A percentile compares a stretch with the other conserved stretches of the same genome.
Evolutionary conservation across 2,888 invertebrate genomes (phyloP).

Genomic region (Argyresthia albistria): DNA sequence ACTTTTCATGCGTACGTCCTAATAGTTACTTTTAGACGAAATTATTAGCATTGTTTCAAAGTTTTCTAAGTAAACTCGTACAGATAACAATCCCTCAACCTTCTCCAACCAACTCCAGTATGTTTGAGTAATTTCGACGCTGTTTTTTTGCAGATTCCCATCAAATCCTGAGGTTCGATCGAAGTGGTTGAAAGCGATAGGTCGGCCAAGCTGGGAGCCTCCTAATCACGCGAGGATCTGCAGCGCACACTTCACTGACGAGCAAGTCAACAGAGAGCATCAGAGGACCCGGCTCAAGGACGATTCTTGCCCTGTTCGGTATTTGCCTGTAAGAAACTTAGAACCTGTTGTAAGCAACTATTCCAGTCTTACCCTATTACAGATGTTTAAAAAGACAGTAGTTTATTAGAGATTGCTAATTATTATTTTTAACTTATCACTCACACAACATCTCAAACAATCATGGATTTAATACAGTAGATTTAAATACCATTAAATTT

Average conservation of each 20-base stretch:
- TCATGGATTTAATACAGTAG: not conserved
- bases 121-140: not conserved
- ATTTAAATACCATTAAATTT: not conserved
- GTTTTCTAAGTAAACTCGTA: not conserved
- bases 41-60: not conserved
- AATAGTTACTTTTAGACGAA: not conserved
- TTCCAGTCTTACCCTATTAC: not conserved
- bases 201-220: slow-evolving; percentile 25
- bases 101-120: not conserved
- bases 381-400: not conserved
- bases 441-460: not conserved
- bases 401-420: not conserved
- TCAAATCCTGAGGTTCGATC: slow-evolving; percentile 12
- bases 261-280: slow-evolving; percentile 21
- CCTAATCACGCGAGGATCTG: slow-evolving; percentile 21
- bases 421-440: not conserved
- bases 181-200: slow-evolving; percentile 29
- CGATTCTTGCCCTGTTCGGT: slow-evolving; percentile 19
- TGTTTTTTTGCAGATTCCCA: slow-evolving; percentile 1
- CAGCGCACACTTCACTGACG: slow-evolving; percentile 21
- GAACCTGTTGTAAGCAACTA: too few relatives aligned
- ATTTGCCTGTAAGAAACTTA: slow-evolving; percentile 20
- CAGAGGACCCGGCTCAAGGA: slow-evolving; percentile 20
- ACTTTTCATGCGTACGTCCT: slow-evolving; percentile 5
- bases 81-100: too few relatives aligned